Conservation (phyloP, 2,797 vertebrate genomes). For the Orientallactaga sibirica region DNA sequence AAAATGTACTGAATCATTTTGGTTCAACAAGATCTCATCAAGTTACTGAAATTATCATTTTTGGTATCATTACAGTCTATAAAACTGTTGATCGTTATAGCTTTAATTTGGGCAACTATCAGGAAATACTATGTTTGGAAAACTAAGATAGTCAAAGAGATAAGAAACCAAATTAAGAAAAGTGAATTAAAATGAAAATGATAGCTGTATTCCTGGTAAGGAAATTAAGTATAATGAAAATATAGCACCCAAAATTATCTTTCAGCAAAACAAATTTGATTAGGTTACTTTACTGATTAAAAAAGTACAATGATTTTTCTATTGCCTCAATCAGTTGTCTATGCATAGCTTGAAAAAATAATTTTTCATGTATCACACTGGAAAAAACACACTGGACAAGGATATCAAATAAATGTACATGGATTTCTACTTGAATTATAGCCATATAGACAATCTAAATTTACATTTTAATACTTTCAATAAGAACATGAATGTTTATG, state of each 20-base stretch:
- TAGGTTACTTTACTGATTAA: conserved; percentile 31
- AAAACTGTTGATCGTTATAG: conserved; percentile 51
- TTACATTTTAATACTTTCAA: background rate
- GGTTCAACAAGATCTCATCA: conserved; percentile 35
- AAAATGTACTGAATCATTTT: conserved; percentile 58
- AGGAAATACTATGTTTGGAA: conserved; percentile 56
- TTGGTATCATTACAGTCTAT: conserved; percentile 42
- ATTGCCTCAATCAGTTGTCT: background rate
- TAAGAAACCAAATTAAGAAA: conserved; percentile 63
- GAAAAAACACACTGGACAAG: background rate
- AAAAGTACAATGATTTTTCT: background rate
- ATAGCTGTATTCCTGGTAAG: conserved; percentile 53
- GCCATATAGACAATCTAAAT: too few species aligned
- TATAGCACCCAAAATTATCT: conserved; percentile 40
- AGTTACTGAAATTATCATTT: conserved; percentile 57
- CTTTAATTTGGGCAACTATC: conserved; percentile 57
- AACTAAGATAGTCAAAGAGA: conserved; percentile 40
- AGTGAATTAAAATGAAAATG: conserved; percentile 65
- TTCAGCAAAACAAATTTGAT: conserved; percentile 62
- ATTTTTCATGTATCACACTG: background rate
- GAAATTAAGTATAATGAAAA: conserved; percentile 74
- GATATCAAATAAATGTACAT: background rate
- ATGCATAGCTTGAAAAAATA: background rate
- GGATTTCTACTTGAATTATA: background rate
- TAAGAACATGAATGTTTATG: background rate